Percentiles rank a stretch among this genome's conserved stretches.
Conservation (phyloP, 1,140 invertebrate genomes). For the Ectropis grisescens region DNA sequence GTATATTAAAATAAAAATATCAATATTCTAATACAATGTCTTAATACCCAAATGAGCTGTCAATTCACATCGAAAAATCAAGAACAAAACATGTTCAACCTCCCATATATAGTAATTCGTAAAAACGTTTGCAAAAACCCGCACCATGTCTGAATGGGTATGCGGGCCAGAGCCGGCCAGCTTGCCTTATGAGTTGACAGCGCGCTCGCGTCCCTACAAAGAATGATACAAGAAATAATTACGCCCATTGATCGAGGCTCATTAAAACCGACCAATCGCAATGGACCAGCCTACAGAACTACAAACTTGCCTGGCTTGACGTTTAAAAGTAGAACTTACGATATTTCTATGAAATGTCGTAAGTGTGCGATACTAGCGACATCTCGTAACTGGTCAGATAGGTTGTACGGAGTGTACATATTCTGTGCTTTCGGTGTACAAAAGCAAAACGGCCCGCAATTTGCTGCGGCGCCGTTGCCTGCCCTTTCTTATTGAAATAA, state of each 20-base stretch:
- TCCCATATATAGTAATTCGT: slow-evolving; percentile 29
- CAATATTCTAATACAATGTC: too few species aligned
- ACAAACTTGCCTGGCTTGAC: too few species aligned
- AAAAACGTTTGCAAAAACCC: slow-evolving; percentile 46
- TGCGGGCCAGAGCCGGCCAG: slow-evolving; percentile 14
- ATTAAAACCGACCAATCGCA: slow-evolving; percentile 53
- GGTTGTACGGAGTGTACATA: too few species aligned
- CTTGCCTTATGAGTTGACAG: slow-evolving; percentile 52
- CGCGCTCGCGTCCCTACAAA: slow-evolving; percentile 42
- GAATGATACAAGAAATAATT: slow-evolving; percentile 65
- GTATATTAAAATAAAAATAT: too few species aligned
- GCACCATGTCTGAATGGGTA: slow-evolving; percentile 26
- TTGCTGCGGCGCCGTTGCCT: slow-evolving; percentile 49
- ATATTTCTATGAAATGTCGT: too few species aligned
- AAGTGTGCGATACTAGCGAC: too few species aligned
- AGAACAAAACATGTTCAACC: too few species aligned
- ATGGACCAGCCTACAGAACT: too few species aligned
- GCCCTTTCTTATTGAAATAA: slow-evolving; percentile 51
- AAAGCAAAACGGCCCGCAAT: slow-evolving; percentile 45
- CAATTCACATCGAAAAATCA: too few species aligned
- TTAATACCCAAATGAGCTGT: too few species aligned
- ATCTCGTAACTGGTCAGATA: too few species aligned
- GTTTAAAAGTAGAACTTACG: too few species aligned
- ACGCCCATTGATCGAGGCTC: slow-evolving; percentile 61
- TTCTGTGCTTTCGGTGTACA: slow-evolving; percentile 17